Base-by-base conservation (phyloP, 2,888 invertebrate genomes). In the Plemyria rubiginata region DNA sequence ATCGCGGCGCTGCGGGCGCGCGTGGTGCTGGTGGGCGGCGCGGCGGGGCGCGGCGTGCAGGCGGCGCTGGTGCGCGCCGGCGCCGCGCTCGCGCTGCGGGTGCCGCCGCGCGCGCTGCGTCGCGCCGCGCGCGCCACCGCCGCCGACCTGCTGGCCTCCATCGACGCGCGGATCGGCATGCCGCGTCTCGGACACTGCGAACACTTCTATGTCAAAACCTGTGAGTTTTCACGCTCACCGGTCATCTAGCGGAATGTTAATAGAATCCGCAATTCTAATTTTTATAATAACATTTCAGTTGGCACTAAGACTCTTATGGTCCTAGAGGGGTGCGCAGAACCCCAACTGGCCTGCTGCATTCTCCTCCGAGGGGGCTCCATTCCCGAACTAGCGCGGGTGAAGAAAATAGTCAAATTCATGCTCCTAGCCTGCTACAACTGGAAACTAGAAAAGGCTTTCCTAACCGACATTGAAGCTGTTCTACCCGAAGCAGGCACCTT, bases 371-470 rank as follows among this genome's bases (percentile, higher is more conserved):
- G 98, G 0, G 94, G 94, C 0, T 92, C 94, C 0, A 85, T 94
- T 59, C 82, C 88, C n/a, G 98, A 98, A 81, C 91, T 99, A 7
- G 93, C 95, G 9, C 94, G 95, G 79, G 95, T 98, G 0, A 99
- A 99, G 83, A 95, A 95, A 74, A 96, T 98, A 0, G 95, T 96
- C 0, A 95, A 95, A 52, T 96, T 96, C 78, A 94, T 98, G 93
- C 94, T 98, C 0, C 96, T 97, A 65, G 95, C 96, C 0, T 95
- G 96, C 41, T 99, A 99, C 84, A 99, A 99, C 75, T 97, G 98
- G 96, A 95, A 97, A 53, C 90, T 99, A 48, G 99, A 99, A 85
- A 96, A 97, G 76, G 96, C 98, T 0, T 99, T 98, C 84, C 94
- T 98, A 88, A 97, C 97, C 67, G 97, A 98, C 81, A 97, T 97